Base-by-base conservation (phyloP, 2,113 vertebrate species). In the Platanista minor region DNA sequence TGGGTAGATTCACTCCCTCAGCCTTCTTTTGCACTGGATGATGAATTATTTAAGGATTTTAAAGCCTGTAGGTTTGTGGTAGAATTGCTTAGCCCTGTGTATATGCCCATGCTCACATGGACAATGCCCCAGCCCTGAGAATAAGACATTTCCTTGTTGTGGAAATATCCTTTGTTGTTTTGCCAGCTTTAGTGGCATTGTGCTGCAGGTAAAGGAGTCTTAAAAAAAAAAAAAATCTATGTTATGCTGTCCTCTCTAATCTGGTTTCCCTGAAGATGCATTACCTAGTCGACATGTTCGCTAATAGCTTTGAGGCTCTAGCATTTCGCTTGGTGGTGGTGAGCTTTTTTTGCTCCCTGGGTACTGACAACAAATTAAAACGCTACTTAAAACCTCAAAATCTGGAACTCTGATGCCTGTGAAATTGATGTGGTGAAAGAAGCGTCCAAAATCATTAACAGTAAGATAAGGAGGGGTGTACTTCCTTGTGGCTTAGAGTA, bases 171-270 rank as follows among this genome's bases (percentile, higher is more conserved):
- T 98, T 98, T 98, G 98, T 98, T 98, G 96, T 97, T 97, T 98
- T 59, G 95, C 94, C 75, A 54, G 97, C 94, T 97, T 98, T 95
- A 86, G 91, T 86, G 96, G 98, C 91, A 77, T 98, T 97, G 83
- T 97, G 96, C 97, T 98, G 98, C 98, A 99, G 98, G 98, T 98
- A 97, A 92, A 74, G 96, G 87, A 97, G 87, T 94, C 95, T 90
- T 87, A 46, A 49, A 77, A 93, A 94, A 95, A 96, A 95, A 96
- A 97, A 29, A 95, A 98, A 98, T 91, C 83, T 90, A 81, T 97
- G 75, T 98, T 97, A 98, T 94, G 94, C 87, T 98, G 94, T 98
- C 71, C 96, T 80, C 95, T 98, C 89, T 62, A 66, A 97, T 98
- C 27, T 66, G 90, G 7, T 96, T 98, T 98, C 91, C 89, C 52